phyloP scores from a whole-genome alignment of 2,113 vertebrate genomes.

The Dendrocopos noguchii region DNA sequence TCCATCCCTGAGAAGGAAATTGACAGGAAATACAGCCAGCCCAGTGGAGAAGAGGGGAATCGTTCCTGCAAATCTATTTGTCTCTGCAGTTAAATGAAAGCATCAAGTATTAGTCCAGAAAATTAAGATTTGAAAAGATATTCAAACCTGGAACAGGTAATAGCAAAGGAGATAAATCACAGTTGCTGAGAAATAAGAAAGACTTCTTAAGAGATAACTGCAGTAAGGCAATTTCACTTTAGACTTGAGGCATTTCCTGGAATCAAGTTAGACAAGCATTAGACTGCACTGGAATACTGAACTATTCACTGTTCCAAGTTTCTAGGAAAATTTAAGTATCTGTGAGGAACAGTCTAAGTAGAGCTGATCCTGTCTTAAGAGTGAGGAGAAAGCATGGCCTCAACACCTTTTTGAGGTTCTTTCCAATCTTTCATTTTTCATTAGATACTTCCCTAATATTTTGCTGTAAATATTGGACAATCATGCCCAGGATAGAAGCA shows the following conservation, averaged over 20 bases:
- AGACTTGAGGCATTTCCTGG: not conserved
- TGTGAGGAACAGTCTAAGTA: not conserved
- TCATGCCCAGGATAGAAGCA: not conserved
- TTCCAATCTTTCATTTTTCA: not conserved
- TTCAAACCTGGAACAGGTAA: not conserved
- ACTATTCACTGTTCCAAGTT: not conserved
- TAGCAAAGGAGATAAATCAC: not conserved
- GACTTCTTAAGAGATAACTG: not conserved
- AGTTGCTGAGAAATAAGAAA: not conserved
- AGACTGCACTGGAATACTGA: not conserved
- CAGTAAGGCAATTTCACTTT: not conserved
- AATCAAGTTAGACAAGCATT: not conserved
- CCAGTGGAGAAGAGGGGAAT: rapidly evolving
- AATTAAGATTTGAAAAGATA: not conserved
- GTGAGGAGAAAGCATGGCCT: not conserved
- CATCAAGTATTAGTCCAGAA: not conserved
- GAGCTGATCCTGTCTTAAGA: not conserved
- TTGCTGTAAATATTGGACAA: not conserved
- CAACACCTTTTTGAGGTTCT: not conserved
- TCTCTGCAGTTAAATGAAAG: not conserved
- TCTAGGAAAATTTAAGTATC: not conserved
- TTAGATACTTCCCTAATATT: not conserved
- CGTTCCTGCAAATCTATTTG: not conserved
- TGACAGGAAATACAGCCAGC: not conserved
- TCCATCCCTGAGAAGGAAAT: not conserved